phyloP scores from a whole-genome alignment of 2,797 vertebrate genomes.

The Spinus olivaceus region DNA sequence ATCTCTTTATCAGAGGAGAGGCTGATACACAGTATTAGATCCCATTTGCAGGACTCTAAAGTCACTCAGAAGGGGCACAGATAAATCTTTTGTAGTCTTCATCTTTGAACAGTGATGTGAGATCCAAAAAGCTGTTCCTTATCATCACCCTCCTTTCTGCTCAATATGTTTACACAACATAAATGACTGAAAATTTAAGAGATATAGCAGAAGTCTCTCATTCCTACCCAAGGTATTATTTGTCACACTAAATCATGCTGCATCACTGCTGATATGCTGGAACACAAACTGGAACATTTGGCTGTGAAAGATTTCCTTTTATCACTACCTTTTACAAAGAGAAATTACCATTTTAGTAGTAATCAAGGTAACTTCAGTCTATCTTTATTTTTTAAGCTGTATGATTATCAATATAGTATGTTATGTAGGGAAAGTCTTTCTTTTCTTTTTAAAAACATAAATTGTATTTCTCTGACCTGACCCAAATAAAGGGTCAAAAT shows the following conservation, averaged over 20 bases:
- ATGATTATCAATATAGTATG: neutral
- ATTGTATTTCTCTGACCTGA: neutral
- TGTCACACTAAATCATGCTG: neutral
- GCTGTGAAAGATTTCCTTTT: neutral
- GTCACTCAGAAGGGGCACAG: neutral
- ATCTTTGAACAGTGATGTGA: neutral
- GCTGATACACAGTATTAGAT: neutral
- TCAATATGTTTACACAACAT: neutral
- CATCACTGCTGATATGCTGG: neutral
- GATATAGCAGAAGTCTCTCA: neutral
- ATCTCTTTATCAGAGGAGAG: neutral
- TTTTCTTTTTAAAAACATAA: neutral
- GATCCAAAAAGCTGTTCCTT: neutral
- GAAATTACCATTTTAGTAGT: neutral
- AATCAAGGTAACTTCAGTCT: neutral
- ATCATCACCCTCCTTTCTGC: neutral
- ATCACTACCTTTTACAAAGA: neutral
- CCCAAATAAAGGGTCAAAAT: neutral
- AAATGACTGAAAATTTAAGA: neutral
- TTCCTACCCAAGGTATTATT: neutral
- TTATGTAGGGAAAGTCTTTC: neutral
- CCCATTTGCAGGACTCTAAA: fast-evolving
- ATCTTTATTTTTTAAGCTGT: neutral
- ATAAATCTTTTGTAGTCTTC: neutral
- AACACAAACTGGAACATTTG: neutral